Conservation (phyloP, 2,113 vertebrate genomes). For the Oryzias melastigma region DNA sequence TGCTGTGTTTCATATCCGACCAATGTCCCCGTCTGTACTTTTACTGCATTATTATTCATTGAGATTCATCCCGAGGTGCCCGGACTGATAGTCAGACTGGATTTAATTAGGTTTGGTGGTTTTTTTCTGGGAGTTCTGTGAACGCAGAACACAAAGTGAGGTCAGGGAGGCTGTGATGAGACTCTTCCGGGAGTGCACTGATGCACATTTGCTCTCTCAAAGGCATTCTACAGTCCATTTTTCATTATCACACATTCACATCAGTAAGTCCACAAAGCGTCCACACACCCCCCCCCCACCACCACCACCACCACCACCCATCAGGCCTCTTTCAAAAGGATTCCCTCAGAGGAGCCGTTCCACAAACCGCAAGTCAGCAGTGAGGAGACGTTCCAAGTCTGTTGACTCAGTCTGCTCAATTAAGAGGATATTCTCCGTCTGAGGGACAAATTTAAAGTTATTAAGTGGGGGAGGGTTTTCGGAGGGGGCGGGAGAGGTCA, state of each 20-base stretch:
- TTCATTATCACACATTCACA: constrained; percentile 59
- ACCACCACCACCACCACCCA: no score
- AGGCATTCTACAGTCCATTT: constrained; percentile 28
- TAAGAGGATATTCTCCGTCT: constrained; percentile 32
- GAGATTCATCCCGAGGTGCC: constrained; percentile 9
- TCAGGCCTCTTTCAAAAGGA: constrained; percentile 40
- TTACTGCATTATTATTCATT: constrained; percentile 50
- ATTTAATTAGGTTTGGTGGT: neutral
- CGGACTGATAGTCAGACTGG: constrained; percentile 20
- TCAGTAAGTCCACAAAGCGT: constrained; percentile 53
- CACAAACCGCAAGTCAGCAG: constrained; percentile 31
- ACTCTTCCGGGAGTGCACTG: constrained; percentile 14
- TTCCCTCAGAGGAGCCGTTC: constrained; percentile 33
- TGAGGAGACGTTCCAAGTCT: constrained; percentile 19
- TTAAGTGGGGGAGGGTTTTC: constrained; percentile 6
- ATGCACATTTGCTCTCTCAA: constrained; percentile 10
- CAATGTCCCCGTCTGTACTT: constrained; percentile 52
- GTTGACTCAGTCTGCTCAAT: constrained; percentile 30
- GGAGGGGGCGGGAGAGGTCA: constrained; percentile 7
- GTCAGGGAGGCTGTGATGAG: constrained; percentile 16
- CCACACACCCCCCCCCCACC: constrained; percentile 28
- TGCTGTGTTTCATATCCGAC: constrained; percentile 68
- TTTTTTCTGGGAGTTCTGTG: constrained; percentile 13
- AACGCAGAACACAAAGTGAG: neutral
- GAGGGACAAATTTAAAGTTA: constrained; percentile 22